These are phyloP conservation scores for Upupa epops DNA, from an alignment of 2,113 vertebrate genomes.

Conservation along the genomic window DNA sequence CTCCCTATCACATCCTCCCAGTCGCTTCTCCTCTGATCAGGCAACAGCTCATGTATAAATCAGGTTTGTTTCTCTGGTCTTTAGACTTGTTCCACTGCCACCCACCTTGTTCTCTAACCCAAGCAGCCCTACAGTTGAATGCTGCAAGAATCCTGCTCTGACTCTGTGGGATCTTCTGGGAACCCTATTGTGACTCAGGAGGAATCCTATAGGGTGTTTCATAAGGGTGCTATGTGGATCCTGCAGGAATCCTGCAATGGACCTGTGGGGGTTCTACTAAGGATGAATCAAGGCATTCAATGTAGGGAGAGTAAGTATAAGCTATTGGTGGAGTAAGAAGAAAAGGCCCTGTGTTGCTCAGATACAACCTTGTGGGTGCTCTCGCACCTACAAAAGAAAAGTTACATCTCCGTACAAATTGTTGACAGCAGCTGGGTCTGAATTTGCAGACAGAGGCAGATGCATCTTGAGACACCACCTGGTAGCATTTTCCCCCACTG, in stretches of 20 bases:
- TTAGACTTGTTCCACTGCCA: not conserved
- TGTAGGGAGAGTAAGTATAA: not conserved
- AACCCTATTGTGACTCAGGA: not conserved
- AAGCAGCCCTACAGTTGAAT: too few relatives aligned
- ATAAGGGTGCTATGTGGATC: not conserved
- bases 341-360: not conserved
- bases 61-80: constrained; percentile 31
- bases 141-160: fast-evolving
- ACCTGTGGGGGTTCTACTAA: not conserved
- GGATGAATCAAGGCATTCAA: not conserved
- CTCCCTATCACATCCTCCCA: constrained; percentile 5
- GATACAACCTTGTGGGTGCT: not conserved
- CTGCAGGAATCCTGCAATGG: not conserved
- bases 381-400: not conserved
- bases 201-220: not conserved
- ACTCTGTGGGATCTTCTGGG: not conserved
- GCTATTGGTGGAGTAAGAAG: not conserved
- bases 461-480: not conserved
- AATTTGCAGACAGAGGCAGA: not conserved
- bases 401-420: not conserved
- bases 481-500: not conserved
- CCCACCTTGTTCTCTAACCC: not conserved
- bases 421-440: not conserved
- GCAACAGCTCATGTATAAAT: constrained; percentile 8
- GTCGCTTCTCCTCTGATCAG: not conserved